Base-by-base conservation (phyloP, 2,113 vertebrate genomes). In the Heptranchias perlo region DNA sequence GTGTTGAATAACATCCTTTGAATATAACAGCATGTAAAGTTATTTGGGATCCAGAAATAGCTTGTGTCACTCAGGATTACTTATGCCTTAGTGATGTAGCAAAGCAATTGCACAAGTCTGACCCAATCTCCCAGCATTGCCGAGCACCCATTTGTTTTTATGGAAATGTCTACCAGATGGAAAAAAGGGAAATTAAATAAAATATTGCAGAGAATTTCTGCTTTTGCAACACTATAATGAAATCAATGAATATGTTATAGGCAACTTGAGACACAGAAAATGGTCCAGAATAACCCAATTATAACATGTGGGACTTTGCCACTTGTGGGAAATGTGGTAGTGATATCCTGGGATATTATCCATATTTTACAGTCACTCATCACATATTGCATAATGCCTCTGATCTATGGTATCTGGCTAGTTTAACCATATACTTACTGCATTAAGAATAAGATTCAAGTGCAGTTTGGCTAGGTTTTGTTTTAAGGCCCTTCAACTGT, bases 1-100 rank as follows among this genome's bases (percentile, higher is more conserved):
- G 54, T n/a, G 54, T 92, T 92, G 89, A 93, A 93, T 93, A 93
- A 62, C n/a, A 93, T 93, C 16, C 35, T 93, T 93, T 93, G 58
- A 62, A 93, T 61, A 93, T 93, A 23, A 93, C n/a, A 39, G 76
- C 18, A 44, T 21, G 2, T 39, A 18, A 31, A 76, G 89, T 93
- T 62, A 62, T 6, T 93, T 39, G n/a, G n/a, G 14, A 21, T 47
- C 58, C 58, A 64, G 58, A 93, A 62, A 44, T 62, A 39, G 16
- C 58, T 44, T 64, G 58, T 93, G 89, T 93, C 89, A 39, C 31
- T 61, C 58, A 39, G 89, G 58, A 62, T 93, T 93, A 93, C 58
- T 44, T 64, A 64, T 62, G 89, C 89, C 5, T 93, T 62, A 39
- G 35, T 93, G 89, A 62, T 62, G 89, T 61, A 93, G 89, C 58